These are phyloP conservation scores for Burhinus bistriatus DNA, from an alignment of 2,113 vertebrate species.

Conservation along the genomic window DNA sequence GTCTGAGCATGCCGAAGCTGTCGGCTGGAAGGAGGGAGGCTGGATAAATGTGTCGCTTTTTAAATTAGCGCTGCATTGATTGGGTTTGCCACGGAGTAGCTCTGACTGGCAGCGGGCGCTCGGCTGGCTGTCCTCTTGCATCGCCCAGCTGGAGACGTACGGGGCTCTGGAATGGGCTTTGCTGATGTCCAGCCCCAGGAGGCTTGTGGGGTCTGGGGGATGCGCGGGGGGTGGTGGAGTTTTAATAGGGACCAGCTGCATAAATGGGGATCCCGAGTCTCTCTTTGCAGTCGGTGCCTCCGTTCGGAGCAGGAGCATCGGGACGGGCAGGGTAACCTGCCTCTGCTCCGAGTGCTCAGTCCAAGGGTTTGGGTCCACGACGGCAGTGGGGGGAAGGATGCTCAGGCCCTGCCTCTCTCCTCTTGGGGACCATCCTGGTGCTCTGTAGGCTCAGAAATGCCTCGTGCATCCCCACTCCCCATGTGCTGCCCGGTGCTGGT, in stretches of 20 bases:
- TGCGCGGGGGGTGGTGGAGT: fast-evolving
- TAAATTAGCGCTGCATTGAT: background rate
- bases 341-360: background rate
- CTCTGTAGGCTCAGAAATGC: background rate
- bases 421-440: background rate
- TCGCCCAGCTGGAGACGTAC: background rate
- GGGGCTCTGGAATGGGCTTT: background rate
- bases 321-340: background rate
- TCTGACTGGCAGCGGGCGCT: background rate
- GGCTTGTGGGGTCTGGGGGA: background rate
- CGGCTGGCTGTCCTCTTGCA: background rate
- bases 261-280: background rate
- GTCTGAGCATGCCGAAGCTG: background rate
- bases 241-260: background rate
- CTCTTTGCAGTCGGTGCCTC: background rate
- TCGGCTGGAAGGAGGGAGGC: background rate
- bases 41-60: background rate
- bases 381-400: background rate
- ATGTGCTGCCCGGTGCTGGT: fast-evolving
- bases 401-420: background rate
- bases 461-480: fast-evolving
- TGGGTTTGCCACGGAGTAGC: background rate
- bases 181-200: background rate
- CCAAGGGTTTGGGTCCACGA: background rate
- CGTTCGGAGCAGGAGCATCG: background rate